phyloP scores from a whole-genome alignment of 2,888 invertebrate genomes.

The Osmoderma eremita region DNA sequence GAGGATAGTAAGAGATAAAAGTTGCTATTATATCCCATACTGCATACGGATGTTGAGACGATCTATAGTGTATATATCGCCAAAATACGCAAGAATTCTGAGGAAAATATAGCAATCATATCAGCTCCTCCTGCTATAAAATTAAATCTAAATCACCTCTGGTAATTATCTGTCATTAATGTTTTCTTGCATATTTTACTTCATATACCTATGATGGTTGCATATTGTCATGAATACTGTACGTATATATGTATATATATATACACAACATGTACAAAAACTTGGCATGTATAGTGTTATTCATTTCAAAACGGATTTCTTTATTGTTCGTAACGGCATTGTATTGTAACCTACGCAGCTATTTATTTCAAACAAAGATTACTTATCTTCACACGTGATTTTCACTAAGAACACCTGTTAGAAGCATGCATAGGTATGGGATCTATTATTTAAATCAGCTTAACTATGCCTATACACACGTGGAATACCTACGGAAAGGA shows the following conservation, averaged over 20 bases:
- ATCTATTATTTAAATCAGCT: constrained; percentile 15
- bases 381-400: constrained; percentile 34
- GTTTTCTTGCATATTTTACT: too few species aligned
- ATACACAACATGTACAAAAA: constrained; percentile 13
- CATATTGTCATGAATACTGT: neutral
- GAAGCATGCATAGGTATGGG: constrained; percentile 11
- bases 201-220: too few species aligned
- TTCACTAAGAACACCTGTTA: constrained; percentile 37
- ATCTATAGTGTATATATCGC: too few species aligned
- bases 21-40: too few species aligned
- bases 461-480: neutral
- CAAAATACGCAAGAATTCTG: too few species aligned
- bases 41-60: too few species aligned
- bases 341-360: constrained; percentile 35
- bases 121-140: too few species aligned
- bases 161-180: too few species aligned
- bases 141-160: too few species aligned
- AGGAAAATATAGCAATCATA: too few species aligned
- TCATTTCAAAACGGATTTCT: constrained; percentile 29
- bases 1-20: too few species aligned
- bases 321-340: constrained; percentile 31
- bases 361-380: constrained; percentile 34
- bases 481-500: constrained; percentile 13
- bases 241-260: constrained; percentile 4
- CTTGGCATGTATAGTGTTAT: constrained; percentile 14